phyloP scores from a whole-genome alignment of 2,888 invertebrate species.

The Drosophila neonasuta region DNA sequence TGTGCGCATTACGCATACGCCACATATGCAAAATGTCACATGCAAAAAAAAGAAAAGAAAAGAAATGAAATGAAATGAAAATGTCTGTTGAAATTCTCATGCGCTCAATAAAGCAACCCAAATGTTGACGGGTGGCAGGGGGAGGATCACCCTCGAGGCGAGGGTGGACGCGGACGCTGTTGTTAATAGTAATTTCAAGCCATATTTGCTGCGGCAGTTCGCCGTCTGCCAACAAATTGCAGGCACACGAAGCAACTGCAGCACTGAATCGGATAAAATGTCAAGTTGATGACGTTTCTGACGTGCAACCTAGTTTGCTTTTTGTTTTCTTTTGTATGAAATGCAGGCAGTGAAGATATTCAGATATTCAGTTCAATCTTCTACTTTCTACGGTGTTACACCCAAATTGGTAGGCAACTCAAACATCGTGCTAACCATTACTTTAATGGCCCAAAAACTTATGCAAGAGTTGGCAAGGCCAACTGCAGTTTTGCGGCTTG shows the following conservation, averaged over 20 bases:
- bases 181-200: conserved; percentile 67
- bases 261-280: conserved; percentile 56
- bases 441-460: conserved; percentile 49
- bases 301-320: conserved; percentile 50
- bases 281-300: conserved; percentile 64
- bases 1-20: conserved; percentile 61
- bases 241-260: conserved; percentile 39
- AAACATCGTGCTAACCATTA: conserved; percentile 40
- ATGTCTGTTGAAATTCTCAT: conserved; percentile 49
- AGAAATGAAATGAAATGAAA: conserved; percentile 15
- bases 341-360: background rate
- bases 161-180: conserved; percentile 14
- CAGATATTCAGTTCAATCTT: background rate
- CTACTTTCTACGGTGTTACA: background rate
- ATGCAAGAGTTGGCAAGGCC: conserved; percentile 29
- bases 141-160: background rate
- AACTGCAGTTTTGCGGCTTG: conserved; percentile 63
- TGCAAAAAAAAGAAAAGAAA: conserved; percentile 1
- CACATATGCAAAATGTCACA: conserved; percentile 57
- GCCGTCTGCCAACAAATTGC: conserved; percentile 14
- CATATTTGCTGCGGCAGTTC: conserved; percentile 51
- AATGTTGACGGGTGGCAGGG: conserved; percentile 20
- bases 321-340: background rate
- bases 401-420: conserved; percentile 42
- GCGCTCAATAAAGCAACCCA: conserved; percentile 59